Conservation (phyloP, 2,113 vertebrate species). For the Rhineura floridana region DNA sequence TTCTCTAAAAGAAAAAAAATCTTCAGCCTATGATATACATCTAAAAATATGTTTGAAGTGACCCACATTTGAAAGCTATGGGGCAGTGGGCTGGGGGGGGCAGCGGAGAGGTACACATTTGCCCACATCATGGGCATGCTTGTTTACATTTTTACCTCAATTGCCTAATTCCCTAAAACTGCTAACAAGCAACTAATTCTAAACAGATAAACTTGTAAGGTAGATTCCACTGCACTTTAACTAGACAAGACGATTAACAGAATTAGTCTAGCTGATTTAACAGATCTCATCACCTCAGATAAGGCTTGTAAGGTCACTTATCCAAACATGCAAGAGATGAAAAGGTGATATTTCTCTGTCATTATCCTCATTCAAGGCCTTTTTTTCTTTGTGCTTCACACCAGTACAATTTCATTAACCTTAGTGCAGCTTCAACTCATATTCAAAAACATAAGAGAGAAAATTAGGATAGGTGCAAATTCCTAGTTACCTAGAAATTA, state of each 20-base stretch:
- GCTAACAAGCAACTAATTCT: not conserved
- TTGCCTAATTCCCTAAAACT: not conserved
- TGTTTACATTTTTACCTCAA: not conserved
- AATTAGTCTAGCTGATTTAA: slow-evolving; percentile 13
- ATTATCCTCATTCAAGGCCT: not conserved
- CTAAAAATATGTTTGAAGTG: not conserved
- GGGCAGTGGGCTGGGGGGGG: too few species aligned
- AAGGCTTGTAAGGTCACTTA: not conserved
- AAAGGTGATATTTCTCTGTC: not conserved
- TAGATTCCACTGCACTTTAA: not conserved
- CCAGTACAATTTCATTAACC: not conserved
- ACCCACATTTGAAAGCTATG: slow-evolving; percentile 3
- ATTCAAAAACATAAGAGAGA: too few species aligned
- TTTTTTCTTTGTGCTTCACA: not conserved
- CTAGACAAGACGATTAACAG: not conserved
- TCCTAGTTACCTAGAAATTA: too few species aligned
- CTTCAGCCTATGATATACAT: not conserved
- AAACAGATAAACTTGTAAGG: not conserved
- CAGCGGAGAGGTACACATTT: not conserved
- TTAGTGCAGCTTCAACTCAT: not conserved
- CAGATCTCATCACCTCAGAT: slow-evolving; percentile 1
- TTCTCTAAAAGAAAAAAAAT: not conserved
- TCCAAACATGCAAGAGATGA: not conserved
- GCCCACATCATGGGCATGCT: not conserved
- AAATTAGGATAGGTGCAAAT: too few species aligned